Base-by-base conservation (phyloP, 2,113 vertebrate species). In the Siniperca knerii region DNA sequence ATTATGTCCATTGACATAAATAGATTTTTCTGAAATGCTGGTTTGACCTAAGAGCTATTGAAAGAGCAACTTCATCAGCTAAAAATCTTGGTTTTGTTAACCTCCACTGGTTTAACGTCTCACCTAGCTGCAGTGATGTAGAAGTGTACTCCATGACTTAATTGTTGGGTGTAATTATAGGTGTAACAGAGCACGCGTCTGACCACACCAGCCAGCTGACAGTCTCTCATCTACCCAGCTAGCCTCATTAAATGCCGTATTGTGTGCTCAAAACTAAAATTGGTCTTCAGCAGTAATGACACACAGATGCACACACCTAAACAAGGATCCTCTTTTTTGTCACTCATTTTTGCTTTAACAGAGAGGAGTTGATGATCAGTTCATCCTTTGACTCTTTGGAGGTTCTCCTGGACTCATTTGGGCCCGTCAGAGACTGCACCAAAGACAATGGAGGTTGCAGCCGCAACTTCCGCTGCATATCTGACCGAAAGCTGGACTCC, bases 371-470 rank as follows among this genome's bases (percentile, higher is more conserved):
- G 94, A 99, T 99, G 98, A 98, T 98, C 81, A 99, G 98, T 3
- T 99, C 98, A 29, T 99, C 98, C 86, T 99, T 99, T 12, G 98
- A 99, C 94, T 99, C 97, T 90, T 93, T 99, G 94, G 98, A 99
- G 92, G 97, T 99, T 11, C 97, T 99, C 1, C 91, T 99, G 2
- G 98, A 99, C 92, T 99, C 98, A 1, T 99, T 99, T 0, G 98
- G 98, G 18, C 98, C 98, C 0, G 98, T 99, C 23, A 96, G 98
- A 0, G 98, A 99, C 93, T 99, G 98, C 92, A 96, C 97, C 82
- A 98, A 96, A 87, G 98, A 98, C 88, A 99, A 99, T 0, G 98
- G 98, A 0, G 98, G 98, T 90, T 99, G 98, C 93, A 99, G 97
- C 89, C 97, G 98, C 90, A 99, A 99, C 76, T 99, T 99, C 90